Base-by-base conservation (phyloP, 2,888 invertebrate genomes). In the Helicoverpa assulta region DNA sequence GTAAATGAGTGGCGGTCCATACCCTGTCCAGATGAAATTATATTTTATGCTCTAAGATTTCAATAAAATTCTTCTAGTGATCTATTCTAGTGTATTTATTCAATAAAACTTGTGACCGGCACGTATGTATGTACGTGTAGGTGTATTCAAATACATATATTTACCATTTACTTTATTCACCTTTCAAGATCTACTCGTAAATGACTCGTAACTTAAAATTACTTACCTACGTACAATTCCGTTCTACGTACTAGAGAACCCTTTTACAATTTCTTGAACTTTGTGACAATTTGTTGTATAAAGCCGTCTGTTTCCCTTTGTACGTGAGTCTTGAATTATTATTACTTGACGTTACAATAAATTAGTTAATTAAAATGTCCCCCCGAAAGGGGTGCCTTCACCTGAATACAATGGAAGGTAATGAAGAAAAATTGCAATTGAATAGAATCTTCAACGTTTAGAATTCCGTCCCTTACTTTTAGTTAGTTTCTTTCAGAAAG, bases 381-480 rank as follows among this genome's bases (percentile, higher is more conserved):
- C 43, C 53, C 63, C 59, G 16, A 61, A 72, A 73, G 63, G 66
- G 64, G 56, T 37, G 53, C 71, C 63, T 70, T 81, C 66, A 78
- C 76, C 80, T 63, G 67, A 72, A 84, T 62, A 67, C 73, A 84
- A 82, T 77, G 61, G 62, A 51, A 51, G 51, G 53, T 82, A 84
- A 82, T 82, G 68, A 82, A 82, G 80, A 82, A 80, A 80, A 82
- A 76, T 79, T 83, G 67, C 64, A 82, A 84, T 83, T 80, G n/a
- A n/a, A n/a, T n/a, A 62, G n/a, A 67, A 16, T 53, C 19, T 73
- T 56, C 33, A 47, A 16, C 26, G 29, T 61, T 77, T 50, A 59
- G 19, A 55, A 6, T 54, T 76, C 56, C 8, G 5, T 26, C 77
- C 54, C 56, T 70, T 62, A 33, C 76, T 14, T 67, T 37, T 14